Percentiles rank a stretch among this genome's conserved stretches.
phyloP scores from a whole-genome alignment of 2,888 invertebrate species.

The Euplexia lucipara region DNA sequence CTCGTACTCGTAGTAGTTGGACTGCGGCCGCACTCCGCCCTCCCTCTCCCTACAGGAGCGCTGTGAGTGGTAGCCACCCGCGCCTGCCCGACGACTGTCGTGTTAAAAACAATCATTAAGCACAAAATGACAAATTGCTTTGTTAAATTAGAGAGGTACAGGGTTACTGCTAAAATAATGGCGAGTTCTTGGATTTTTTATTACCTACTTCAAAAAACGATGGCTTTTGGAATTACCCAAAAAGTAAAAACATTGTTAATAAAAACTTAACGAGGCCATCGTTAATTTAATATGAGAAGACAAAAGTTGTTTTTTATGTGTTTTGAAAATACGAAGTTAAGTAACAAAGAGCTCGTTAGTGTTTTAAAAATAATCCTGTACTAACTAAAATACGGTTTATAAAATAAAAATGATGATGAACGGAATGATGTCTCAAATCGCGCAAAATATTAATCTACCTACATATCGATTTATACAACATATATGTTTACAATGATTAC shows the following conservation, averaged over 20 bases:
- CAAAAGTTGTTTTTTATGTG: background rate
- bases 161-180: slow-evolving; percentile 20
- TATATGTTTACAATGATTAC: background rate
- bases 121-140: slow-evolving; percentile 18
- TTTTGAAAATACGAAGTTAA: background rate
- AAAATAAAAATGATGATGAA: too few relatives aligned
- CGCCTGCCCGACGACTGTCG: slow-evolving; percentile 83
- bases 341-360: slow-evolving; percentile 3
- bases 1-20: slow-evolving; percentile 97
- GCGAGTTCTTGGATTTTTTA: slow-evolving; percentile 12
- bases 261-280: slow-evolving; percentile 1
- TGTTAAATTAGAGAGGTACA: background rate
- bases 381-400: background rate
- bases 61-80: slow-evolving; percentile 91
- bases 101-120: slow-evolving; percentile 58
- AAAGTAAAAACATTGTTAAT: background rate
- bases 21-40: slow-evolving; percentile 92
- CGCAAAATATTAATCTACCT: too few relatives aligned
- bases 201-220: background rate
- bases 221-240: slow-evolving; percentile 14
- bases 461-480: background rate
- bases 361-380: slow-evolving; percentile 14
- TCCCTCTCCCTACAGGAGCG: slow-evolving; percentile 91
- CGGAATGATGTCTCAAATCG: too few relatives aligned
- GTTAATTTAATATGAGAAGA: background rate